A percentile compares a stretch with the other conserved stretches of the same genome.
These are phyloP conservation scores for Dreissena rostriformis DNA, from an alignment of 1,140 invertebrate genomes.

Conservation along the genomic window DNA sequence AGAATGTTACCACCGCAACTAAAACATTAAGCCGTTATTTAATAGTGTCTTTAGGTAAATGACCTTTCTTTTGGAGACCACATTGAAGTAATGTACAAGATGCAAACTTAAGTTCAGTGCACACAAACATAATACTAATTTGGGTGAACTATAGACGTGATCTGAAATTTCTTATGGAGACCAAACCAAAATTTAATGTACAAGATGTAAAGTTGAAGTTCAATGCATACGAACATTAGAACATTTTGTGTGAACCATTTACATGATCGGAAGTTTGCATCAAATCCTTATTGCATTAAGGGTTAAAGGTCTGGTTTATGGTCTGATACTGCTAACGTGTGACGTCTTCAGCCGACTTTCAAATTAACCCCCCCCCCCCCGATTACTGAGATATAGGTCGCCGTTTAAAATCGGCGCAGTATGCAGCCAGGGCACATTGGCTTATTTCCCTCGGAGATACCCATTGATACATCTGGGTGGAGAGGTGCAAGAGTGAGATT, in stretches of 20 bases:
- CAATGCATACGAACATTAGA: not conserved
- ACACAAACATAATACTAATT: not conserved
- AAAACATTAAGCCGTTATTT: constrained; percentile 43
- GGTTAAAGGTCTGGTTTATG: too few relatives aligned
- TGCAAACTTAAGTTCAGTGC: not conserved
- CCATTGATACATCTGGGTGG: too few relatives aligned
- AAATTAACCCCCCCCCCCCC: too few relatives aligned
- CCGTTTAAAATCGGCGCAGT: too few relatives aligned
- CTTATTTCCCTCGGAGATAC: too few relatives aligned
- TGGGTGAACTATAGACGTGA: not conserved
- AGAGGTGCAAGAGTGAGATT: too few relatives aligned
- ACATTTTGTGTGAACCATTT: not conserved
- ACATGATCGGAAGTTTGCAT: not conserved
- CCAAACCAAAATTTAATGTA: not conserved
- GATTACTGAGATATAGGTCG: too few relatives aligned
- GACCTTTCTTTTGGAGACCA: not conserved
- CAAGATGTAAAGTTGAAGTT: not conserved
- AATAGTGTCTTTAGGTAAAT: not conserved
- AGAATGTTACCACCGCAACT: constrained; percentile 94
- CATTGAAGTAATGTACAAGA: not conserved
- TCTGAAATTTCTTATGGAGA: not conserved
- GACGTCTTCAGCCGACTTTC: too few relatives aligned
- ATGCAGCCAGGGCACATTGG: too few relatives aligned
- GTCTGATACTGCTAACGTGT: too few relatives aligned
- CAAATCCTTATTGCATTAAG: too few relatives aligned